Conservation (phyloP, 2,113 vertebrate genomes). For the Hoplias malabaricus region DNA sequence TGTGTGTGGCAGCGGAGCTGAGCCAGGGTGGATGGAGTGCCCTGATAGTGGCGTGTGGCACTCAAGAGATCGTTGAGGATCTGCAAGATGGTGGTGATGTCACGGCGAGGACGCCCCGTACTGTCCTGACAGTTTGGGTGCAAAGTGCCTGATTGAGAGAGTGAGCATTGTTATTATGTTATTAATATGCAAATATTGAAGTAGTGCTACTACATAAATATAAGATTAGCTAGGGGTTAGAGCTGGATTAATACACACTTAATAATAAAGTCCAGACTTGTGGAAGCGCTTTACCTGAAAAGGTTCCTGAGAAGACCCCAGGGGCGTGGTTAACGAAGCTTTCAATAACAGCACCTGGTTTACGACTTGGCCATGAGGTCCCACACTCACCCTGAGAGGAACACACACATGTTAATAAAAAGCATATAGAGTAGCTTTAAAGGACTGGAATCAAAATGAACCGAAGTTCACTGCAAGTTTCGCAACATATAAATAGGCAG, state of each 20-base stretch:
- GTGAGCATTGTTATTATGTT: background rate
- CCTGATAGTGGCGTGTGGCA: constrained; percentile 87
- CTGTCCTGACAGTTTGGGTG: constrained; percentile 84
- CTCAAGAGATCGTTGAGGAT: constrained; percentile 91
- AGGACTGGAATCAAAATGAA: no score
- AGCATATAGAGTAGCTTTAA: no score
- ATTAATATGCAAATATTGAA: no score
- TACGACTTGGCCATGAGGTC: constrained; percentile 72
- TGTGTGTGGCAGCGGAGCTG: constrained; percentile 77
- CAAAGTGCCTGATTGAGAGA: constrained; percentile 79
- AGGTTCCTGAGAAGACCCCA: constrained; percentile 92
- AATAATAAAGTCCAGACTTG: background rate
- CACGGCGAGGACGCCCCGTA: constrained; percentile 78
- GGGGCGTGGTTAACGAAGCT: constrained; percentile 93
- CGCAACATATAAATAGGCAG: background rate
- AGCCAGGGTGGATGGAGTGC: constrained; percentile 76
- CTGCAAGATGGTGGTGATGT: constrained; percentile 89
- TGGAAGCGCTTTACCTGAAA: constrained; percentile 75
- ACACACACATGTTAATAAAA: no score
- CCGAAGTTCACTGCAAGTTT: background rate
- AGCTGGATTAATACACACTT: background rate
- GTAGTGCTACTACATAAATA: no score
- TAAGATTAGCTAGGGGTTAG: background rate
- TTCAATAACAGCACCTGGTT: constrained; percentile 89
- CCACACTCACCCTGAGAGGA: constrained; percentile 72